phyloP scores from a whole-genome alignment of 2,888 invertebrate genomes.

The Temnothorax unifasciatus region DNA sequence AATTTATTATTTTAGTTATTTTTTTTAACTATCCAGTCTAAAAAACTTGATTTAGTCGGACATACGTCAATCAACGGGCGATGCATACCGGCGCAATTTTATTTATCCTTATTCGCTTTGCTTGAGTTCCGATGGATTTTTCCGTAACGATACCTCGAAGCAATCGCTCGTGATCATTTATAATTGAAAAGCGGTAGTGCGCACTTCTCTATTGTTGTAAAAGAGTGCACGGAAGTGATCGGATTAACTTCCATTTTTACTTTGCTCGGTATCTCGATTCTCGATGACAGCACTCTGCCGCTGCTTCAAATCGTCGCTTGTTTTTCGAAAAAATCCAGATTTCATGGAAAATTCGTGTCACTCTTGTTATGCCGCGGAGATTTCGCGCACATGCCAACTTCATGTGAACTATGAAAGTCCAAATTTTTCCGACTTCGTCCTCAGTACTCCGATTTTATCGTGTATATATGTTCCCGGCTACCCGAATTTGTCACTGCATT shows the following conservation, averaged over 20 bases:
- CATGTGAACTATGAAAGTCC: slow-evolving; percentile 37
- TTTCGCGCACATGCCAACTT: slow-evolving; percentile 46
- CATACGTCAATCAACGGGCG: slow-evolving; percentile 6
- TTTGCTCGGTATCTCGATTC: slow-evolving; percentile 32
- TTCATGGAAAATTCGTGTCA: slow-evolving; percentile 49
- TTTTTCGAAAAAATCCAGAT: slow-evolving; percentile 50
- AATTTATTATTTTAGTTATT: neutral
- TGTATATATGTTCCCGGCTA: neutral
- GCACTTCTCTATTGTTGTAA: slow-evolving; percentile 30
- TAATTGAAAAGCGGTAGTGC: slow-evolving; percentile 35
- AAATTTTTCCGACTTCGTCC: slow-evolving; percentile 44
- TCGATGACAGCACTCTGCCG: slow-evolving; percentile 45
- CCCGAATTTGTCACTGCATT: slow-evolving; percentile 36
- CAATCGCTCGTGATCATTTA: slow-evolving; percentile 31
- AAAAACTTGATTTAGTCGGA: neutral
- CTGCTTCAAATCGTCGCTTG: slow-evolving; percentile 46
- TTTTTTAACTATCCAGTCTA: neutral
- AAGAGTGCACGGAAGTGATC: slow-evolving; percentile 35
- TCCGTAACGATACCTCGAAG: slow-evolving; percentile 26
- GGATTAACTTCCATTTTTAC: slow-evolving; percentile 47
- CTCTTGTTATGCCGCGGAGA: slow-evolving; percentile 41
- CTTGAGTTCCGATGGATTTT: slow-evolving; percentile 24
- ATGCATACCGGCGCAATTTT: neutral
- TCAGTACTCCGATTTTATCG: slow-evolving; percentile 35
- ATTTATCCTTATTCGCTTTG: slow-evolving; percentile 29